Conservation (phyloP, 2,797 vertebrate genomes). For the Sylvilagus floridanus region DNA sequence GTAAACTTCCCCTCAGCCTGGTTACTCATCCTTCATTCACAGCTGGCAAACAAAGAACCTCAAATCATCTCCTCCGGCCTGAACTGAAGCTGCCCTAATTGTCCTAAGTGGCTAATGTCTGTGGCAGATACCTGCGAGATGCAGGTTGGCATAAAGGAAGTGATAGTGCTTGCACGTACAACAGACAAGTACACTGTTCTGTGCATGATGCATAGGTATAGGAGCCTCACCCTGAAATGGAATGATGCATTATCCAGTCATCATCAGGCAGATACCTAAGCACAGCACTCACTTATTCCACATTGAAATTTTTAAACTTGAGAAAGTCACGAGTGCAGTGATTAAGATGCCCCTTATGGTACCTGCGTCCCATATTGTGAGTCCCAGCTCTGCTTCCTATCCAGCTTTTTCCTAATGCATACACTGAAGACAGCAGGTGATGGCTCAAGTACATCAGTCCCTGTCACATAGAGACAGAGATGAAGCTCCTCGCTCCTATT, state of each 20-base stretch:
- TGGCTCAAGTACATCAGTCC: no score
- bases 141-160: neutral
- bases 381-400: no score
- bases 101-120: neutral
- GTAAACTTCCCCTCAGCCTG: neutral
- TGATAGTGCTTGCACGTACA: no score
- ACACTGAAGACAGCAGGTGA: no score
- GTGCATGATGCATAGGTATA: neutral
- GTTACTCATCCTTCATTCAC: neutral
- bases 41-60: neutral
- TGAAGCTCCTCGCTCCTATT: no score
- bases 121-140: neutral
- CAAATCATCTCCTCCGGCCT: neutral
- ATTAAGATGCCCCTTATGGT: no score
- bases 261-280: neutral
- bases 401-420: no score
- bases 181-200: neutral
- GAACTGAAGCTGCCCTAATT: neutral
- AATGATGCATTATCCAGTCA: neutral
- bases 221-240: neutral
- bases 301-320: neutral
- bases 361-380: no score
- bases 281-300: neutral
- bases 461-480: no score
- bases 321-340: no score